Conservation (phyloP, 2,888 invertebrate species). For the Catotricha subobsoleta region DNA sequence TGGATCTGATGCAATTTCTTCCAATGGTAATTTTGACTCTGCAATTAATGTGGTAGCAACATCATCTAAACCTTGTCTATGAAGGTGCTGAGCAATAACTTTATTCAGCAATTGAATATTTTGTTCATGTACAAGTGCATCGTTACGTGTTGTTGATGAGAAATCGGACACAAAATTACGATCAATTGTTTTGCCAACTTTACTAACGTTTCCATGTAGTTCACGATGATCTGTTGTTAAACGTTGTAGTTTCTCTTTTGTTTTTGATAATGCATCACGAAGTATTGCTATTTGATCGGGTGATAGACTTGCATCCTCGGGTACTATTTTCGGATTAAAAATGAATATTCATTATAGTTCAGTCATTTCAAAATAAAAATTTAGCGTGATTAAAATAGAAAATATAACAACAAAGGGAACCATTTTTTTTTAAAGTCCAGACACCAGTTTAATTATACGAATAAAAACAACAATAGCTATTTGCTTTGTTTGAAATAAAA, state of each 20-base stretch:
- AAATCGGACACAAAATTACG: conserved; percentile 87
- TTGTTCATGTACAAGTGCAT: conserved; percentile 46
- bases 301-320: conserved; percentile 46
- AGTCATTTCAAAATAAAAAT: no score
- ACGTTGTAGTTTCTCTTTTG: conserved; percentile 65
- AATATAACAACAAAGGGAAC: background rate
- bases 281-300: conserved; percentile 53
- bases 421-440: background rate
- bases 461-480: background rate
- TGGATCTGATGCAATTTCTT: conserved; percentile 34
- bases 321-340: no score
- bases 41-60: conserved; percentile 60
- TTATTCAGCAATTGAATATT: conserved; percentile 57
- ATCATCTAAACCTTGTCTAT: conserved; percentile 83
- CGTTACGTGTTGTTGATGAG: conserved; percentile 65
- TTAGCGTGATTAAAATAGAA: no score
- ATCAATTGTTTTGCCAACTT: conserved; percentile 93
- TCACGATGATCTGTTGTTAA: conserved; percentile 72
- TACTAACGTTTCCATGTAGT: conserved; percentile 58
- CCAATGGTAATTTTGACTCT: conserved; percentile 3
- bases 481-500: no score
- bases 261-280: conserved; percentile 53
- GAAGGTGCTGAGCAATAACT: conserved; percentile 89
- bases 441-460: no score
- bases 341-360: no score